Conservation (phyloP, 2,888 invertebrate genomes). For the Tribolium freemani region DNA sequence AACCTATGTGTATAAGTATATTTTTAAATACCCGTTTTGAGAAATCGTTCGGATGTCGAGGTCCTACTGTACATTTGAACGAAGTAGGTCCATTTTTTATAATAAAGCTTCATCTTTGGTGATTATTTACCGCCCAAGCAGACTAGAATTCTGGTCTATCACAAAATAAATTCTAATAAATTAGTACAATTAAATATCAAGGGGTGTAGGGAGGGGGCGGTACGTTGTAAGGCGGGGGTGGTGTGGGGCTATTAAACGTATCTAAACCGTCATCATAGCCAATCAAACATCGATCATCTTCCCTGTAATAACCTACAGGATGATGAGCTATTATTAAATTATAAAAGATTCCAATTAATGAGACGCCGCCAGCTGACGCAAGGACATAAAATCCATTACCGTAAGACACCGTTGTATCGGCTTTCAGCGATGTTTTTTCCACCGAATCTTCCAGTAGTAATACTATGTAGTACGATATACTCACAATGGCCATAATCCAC, state of each 20-base stretch:
- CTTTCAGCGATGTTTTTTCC: conserved; percentile 68
- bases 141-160: conserved; percentile 42
- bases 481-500: conserved; percentile 79
- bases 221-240: conserved; percentile 70
- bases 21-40: no score
- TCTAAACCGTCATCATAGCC: conserved; percentile 74
- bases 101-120: conserved; percentile 29
- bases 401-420: conserved; percentile 72
- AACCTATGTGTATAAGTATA: no score
- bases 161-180: conserved; percentile 13
- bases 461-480: conserved; percentile 79
- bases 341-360: conserved; percentile 78
- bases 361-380: conserved; percentile 76
- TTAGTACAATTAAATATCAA: conserved; percentile 54
- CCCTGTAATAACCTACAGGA: conserved; percentile 68
- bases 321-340: conserved; percentile 75
- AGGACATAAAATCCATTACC: conserved; percentile 78
- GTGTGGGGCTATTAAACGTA: conserved; percentile 73
- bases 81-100: neutral
- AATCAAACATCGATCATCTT: conserved; percentile 71
- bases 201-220: conserved; percentile 74
- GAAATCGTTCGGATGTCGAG: no score
- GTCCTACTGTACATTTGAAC: no score
- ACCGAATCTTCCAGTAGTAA: conserved; percentile 75
- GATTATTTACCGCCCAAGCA: conserved; percentile 32